Evolutionary conservation across 2,797 vertebrate genomes (phyloP).

Genomic region (Muscicapa striata): DNA sequence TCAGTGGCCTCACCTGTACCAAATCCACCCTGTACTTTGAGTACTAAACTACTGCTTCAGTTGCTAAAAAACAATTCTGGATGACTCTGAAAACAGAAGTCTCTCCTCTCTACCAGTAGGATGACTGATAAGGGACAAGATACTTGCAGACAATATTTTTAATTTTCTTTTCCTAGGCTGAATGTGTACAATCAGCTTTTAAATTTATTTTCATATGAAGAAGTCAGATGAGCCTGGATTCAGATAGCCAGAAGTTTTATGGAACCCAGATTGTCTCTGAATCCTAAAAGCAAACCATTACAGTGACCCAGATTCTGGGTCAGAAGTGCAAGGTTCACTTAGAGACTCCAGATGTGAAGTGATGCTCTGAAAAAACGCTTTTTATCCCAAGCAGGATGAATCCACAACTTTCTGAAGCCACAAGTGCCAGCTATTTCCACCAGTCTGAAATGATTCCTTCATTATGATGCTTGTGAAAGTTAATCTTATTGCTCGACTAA

Average conservation of each 20-base stretch:
- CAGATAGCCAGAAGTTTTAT: neutral
- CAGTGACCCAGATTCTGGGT: neutral
- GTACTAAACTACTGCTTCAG: neutral
- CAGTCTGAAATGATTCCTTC: neutral
- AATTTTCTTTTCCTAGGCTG: neutral
- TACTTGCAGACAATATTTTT: neutral
- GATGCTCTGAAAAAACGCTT: neutral
- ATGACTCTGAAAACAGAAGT: neutral
- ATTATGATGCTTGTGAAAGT: neutral
- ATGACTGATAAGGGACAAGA: neutral
- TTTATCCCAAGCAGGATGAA: neutral
- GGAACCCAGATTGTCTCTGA: neutral
- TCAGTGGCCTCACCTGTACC: neutral
- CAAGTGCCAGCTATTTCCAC: neutral
- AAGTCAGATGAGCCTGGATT: neutral
- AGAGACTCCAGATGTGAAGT: neutral
- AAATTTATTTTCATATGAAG: neutral
- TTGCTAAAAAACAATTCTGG: neutral
- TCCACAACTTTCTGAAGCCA: neutral
- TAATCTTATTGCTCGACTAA: neutral
- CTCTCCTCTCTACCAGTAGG: neutral
- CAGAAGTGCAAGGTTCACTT: neutral
- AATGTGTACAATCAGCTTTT: neutral
- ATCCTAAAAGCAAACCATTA: neutral
- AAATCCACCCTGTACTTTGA: fast-evolving